Evolutionary conservation across 2,888 invertebrate genomes (phyloP), one percentile per base, ranked within the genome.

Genomic region (Drosophila pseudotakahashii): DNA sequence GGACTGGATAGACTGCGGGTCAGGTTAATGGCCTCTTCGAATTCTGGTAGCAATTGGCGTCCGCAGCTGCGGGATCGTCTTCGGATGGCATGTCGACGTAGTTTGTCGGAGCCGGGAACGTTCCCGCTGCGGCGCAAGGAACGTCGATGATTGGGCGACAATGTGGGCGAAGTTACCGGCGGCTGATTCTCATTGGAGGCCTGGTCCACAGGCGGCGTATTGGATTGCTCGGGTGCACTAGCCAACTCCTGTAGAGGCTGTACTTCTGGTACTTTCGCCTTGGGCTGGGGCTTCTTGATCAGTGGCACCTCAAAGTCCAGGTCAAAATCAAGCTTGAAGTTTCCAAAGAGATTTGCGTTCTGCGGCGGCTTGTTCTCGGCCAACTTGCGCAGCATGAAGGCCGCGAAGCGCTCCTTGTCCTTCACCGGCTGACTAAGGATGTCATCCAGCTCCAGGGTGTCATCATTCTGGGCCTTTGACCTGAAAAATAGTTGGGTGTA

Each of bases 1-100:
- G 74, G 42, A 42, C 26, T 55, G 6, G 37, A 16, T 3, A 58
- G 48, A 3, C 34, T 69, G 7, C 32, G 32, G 11, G 48, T 57
- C n/a, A 45, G 7, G 30, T 73, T 73, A 6, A n/a, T 11, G 4
- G 16, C 34, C 14, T 60, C 63, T n/a, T 83, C 75, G n/a, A 88
- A 81, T 16, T 83, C 89, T 2, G 32, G 53, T 1, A 81, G 45
- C 34, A 81, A 45, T 36, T 75, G 69, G 4, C 80, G 80, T 5
- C 81, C 89, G n/a, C 60, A 70, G 52, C 81, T 86, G 6, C 81
- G 78, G 1, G 81, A 86, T 0, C 81, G 78, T 11, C 81, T 51
- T 2, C 68, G 59, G 6, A 81, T 67, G n/a, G 81, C 89, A 16
- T 55, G 62, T 2, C 89, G 89, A 6, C 81, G 81, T 7, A 81